phyloP scores from a whole-genome alignment of 2,113 vertebrate species.

The Steatornis caripensis region DNA sequence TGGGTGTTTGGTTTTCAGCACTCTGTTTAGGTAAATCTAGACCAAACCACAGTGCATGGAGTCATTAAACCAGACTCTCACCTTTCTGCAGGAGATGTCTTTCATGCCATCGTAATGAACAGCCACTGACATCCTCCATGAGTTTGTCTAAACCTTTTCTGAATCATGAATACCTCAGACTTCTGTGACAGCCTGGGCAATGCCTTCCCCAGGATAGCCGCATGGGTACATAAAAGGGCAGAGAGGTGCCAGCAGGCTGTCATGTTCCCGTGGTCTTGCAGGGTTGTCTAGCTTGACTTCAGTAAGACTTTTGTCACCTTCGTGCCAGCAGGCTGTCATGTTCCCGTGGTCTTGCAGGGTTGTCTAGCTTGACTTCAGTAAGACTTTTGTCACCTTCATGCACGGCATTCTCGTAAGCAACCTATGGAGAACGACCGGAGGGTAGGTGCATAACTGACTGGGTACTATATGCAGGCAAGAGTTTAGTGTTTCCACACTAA shows the following conservation, averaged over 20 bases:
- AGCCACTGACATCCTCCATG: not conserved
- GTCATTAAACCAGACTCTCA: not conserved
- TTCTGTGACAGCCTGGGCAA: not conserved
- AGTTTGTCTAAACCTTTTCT: not conserved
- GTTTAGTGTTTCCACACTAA: not conserved
- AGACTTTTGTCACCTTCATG: not conserved
- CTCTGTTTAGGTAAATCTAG: not conserved
- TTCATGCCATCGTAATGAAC: not conserved
- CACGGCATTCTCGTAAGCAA: not conserved
- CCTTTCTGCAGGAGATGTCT: not conserved
- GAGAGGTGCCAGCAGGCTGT: not conserved
- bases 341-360: not conserved
- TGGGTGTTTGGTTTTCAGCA: not conserved
- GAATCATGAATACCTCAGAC: not conserved
- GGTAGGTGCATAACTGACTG: not conserved
- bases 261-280: not conserved
- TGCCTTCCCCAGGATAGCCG: accelerated
- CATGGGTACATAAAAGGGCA: not conserved
- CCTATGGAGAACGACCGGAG: not conserved
- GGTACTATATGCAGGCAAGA: not conserved
- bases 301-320: not conserved
- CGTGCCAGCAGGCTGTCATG: not conserved
- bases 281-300: not conserved
- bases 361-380: not conserved
- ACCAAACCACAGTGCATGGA: not conserved